A percentile compares a stretch with the other conserved stretches of the same genome.
These are phyloP conservation scores for Campopleginae sp. DNA, from an alignment of 2,888 invertebrate genomes.

Conservation along the genomic window DNA sequence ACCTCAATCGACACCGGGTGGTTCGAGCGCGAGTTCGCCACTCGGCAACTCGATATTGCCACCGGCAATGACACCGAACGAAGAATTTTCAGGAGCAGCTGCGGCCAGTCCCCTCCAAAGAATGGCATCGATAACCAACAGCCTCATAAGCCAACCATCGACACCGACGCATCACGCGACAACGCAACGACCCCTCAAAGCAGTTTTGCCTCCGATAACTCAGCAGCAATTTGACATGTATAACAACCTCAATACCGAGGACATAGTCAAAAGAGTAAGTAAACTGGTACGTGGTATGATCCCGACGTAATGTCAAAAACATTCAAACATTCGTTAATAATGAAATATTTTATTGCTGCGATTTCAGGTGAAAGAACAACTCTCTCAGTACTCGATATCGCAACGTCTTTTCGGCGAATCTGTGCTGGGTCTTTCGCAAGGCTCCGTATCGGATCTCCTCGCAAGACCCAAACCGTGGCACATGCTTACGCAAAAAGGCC, in stretches of 20 bases:
- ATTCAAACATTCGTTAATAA: background rate
- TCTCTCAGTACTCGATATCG: constrained; percentile 98
- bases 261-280: constrained; percentile 94
- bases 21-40: constrained; percentile 93
- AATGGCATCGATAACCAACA: constrained; percentile 99
- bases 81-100: constrained; percentile 91
- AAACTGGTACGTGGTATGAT: constrained; percentile 60
- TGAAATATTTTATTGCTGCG: constrained; percentile 2
- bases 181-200: constrained; percentile 95
- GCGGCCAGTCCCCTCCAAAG: constrained; percentile 97
- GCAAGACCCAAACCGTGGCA: constrained; percentile 99
- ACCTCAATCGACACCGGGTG: constrained; percentile 88
- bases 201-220: constrained; percentile 98
- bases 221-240: constrained; percentile 99
- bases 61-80: constrained; percentile 92
- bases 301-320: constrained; percentile 24
- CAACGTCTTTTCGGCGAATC: constrained; percentile 99
- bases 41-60: constrained; percentile 94
- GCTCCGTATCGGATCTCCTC: constrained; percentile 98
- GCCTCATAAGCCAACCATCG: constrained; percentile 95
- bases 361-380: constrained; percentile 93
- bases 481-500: constrained; percentile 98
- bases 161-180: constrained; percentile 94
- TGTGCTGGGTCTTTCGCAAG: constrained; percentile 98
- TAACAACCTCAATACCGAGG: constrained; percentile 98